Evolutionary conservation across 1,140 invertebrate species (phyloP).

Genomic region (Lasaia peninsularis): DNA sequence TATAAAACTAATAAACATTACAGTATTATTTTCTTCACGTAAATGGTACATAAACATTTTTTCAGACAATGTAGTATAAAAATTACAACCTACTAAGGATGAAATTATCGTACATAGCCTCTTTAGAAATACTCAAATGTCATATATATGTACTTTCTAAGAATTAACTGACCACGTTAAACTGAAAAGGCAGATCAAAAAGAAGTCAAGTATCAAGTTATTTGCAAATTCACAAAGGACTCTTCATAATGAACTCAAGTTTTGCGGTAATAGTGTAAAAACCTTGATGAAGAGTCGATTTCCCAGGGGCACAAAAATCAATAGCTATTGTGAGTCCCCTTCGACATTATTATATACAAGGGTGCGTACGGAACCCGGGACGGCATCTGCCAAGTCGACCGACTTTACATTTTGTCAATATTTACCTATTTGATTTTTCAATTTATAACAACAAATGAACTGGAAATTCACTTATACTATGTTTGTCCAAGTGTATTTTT

Average conservation of each 20-base stretch:
- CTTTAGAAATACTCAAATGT: too few species aligned
- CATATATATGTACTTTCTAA: too few species aligned
- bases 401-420: slow-evolving; percentile 60
- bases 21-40: too few species aligned
- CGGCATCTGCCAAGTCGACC: slow-evolving; percentile 56
- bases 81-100: too few species aligned
- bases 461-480: neutral
- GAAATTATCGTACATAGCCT: too few species aligned
- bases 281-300: slow-evolving; percentile 46
- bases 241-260: slow-evolving; percentile 22
- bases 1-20: too few species aligned
- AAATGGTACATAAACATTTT: too few species aligned
- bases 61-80: too few species aligned
- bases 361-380: slow-evolving; percentile 35
- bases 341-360: slow-evolving; percentile 53
- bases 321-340: slow-evolving; percentile 60
- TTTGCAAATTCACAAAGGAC: slow-evolving; percentile 14
- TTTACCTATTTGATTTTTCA: slow-evolving; percentile 57
- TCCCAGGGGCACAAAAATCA: slow-evolving; percentile 52
- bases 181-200: neutral
- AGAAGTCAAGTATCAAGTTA: neutral
- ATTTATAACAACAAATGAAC: neutral
- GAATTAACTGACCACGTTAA: neutral
- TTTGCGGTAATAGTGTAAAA: slow-evolving; percentile 44
- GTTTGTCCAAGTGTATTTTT: neutral